Percentiles rank a stretch among this genome's conserved stretches.
These are phyloP conservation scores for Sterrhoptilus dennistouni DNA, from an alignment of 2,113 vertebrate species.

Conservation along the genomic window DNA sequence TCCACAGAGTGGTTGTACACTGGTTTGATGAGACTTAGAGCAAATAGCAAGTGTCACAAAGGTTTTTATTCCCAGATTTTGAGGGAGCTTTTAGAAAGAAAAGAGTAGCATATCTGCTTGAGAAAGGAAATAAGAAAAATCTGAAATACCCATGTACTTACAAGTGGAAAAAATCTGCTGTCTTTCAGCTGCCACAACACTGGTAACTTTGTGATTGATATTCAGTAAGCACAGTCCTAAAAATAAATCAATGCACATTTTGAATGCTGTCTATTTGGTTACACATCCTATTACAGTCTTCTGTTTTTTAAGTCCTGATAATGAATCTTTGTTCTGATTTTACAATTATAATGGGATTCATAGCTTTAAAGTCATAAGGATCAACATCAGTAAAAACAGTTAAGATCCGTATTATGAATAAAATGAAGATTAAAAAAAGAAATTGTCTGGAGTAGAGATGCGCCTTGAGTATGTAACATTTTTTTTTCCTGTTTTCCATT, in stretches of 20 bases:
- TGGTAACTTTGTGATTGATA: constrained; percentile 24
- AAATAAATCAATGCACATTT: constrained; percentile 11
- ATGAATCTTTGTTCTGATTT: neutral
- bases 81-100: neutral
- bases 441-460: neutral
- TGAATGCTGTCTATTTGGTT: neutral
- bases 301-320: neutral
- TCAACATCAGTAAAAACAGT: neutral
- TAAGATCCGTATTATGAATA: neutral
- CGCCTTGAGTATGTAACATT: neutral
- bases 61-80: neutral
- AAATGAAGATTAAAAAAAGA: neutral
- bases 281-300: neutral
- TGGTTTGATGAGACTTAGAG: neutral
- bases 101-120: neutral
- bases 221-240: neutral
- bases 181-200: neutral
- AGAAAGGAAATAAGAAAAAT: neutral
- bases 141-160: neutral
- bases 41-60: neutral
- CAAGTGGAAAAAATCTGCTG: neutral
- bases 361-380: neutral
- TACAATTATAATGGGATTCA: neutral
- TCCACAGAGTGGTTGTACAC: neutral
- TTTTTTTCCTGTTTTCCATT: neutral